Evolutionary conservation across 2,888 invertebrate species (phyloP).

Genomic region (Drosophila vallismaia): DNA sequence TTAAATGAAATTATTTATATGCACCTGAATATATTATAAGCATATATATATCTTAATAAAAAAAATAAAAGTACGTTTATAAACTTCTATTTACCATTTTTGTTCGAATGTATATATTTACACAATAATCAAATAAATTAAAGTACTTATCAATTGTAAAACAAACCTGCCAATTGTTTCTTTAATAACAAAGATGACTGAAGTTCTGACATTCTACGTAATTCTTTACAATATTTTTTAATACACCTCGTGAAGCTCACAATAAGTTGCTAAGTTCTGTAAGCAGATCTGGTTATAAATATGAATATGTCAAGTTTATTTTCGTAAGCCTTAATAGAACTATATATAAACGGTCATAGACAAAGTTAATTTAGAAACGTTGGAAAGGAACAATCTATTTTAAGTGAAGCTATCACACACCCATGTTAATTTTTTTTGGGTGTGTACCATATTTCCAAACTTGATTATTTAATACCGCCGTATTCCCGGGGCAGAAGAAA

Average conservation of each 20-base stretch:
- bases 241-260: not conserved
- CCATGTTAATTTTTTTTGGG: too few relatives aligned
- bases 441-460: too few relatives aligned
- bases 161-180: slow-evolving; percentile 1
- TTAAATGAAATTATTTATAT: too few relatives aligned
- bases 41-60: too few relatives aligned
- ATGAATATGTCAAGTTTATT: not conserved
- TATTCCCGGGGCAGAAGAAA: too few relatives aligned
- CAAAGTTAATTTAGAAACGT: not conserved
- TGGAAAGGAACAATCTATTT: not conserved
- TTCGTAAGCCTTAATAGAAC: not conserved
- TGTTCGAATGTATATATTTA: not conserved
- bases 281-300: not conserved
- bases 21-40: too few relatives aligned
- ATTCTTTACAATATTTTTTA: not conserved
- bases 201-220: not conserved
- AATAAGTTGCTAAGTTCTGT: not conserved
- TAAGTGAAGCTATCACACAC: too few relatives aligned
- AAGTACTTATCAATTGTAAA: not conserved
- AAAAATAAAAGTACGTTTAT: too few relatives aligned
- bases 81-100: too few relatives aligned
- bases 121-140: not conserved
- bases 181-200: slow-evolving; percentile 3
- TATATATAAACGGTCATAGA: not conserved
- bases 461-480: too few relatives aligned